Conservation (phyloP, 2,797 vertebrate genomes). For the Nyctibius grandis region DNA sequence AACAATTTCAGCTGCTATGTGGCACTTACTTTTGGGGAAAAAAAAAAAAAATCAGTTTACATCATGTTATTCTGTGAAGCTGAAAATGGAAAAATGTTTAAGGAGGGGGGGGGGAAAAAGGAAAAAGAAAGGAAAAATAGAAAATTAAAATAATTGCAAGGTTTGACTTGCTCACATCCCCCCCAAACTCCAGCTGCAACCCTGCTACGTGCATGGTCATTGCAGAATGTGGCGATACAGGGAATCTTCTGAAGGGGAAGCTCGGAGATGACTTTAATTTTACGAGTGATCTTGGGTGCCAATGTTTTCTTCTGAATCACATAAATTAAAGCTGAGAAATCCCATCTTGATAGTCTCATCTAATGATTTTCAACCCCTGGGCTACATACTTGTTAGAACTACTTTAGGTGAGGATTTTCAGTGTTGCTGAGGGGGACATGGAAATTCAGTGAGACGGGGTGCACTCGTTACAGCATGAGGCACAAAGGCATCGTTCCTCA, state of each 20-base stretch:
- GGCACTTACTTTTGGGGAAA: neutral
- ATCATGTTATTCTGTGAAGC: neutral
- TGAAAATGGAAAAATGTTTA: neutral
- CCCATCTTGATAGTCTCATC: neutral
- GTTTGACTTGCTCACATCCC: neutral
- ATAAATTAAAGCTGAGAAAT: neutral
- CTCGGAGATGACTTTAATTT: neutral
- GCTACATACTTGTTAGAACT: neutral
- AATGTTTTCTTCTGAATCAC: neutral
- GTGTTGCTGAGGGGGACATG: neutral
- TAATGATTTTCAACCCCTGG: neutral
- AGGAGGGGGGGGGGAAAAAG: neutral
- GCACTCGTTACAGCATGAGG: rapidly evolving
- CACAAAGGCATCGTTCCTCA: neutral
- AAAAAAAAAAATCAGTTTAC: neutral
- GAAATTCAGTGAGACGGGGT: neutral
- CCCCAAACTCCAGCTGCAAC: neutral
- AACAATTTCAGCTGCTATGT: neutral
- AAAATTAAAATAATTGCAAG: neutral
- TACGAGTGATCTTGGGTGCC: neutral
- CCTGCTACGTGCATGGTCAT: neutral
- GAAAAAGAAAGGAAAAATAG: neutral
- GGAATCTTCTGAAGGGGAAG: neutral
- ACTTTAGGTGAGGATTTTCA: neutral
- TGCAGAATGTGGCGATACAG: neutral